Evolutionary conservation across 2,888 invertebrate genomes (phyloP).

Genomic region (Diloba caeruleocephala): DNA sequence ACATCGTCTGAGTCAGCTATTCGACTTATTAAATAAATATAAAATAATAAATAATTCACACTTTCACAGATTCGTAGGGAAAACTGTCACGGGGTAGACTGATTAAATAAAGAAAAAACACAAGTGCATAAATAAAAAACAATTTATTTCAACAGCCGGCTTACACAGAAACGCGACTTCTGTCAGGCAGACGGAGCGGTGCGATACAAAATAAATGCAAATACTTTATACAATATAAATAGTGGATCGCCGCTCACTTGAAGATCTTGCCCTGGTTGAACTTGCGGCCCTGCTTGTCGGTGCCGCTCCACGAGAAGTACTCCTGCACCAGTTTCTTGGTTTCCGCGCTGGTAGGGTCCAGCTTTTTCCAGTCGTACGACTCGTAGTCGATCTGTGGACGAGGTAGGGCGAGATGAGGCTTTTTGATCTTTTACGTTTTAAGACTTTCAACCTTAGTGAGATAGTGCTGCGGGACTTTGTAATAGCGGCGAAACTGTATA

Average conservation of each 20-base stretch:
- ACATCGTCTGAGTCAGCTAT: too few relatives aligned
- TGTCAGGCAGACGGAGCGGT: constrained; percentile 52
- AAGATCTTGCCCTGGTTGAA: constrained; percentile 99
- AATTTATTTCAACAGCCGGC: constrained; percentile 69
- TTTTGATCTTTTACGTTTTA: too few relatives aligned
- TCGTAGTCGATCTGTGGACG: constrained; percentile 94
- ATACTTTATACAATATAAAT: constrained; percentile 47
- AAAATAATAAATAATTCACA: too few relatives aligned
- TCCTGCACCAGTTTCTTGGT: constrained; percentile 96
- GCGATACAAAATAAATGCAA: constrained; percentile 71
- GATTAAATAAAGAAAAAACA: constrained; percentile 34
- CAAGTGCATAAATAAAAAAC: constrained; percentile 75
- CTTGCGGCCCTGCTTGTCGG: constrained; percentile 95
- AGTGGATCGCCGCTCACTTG: constrained; percentile 90
- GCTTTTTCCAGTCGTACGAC: constrained; percentile 98
- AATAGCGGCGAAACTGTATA: too few relatives aligned
- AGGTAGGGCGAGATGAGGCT: not conserved
- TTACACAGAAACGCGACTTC: constrained; percentile 63
- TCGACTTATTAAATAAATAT: too few relatives aligned
- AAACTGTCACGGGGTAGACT: too few relatives aligned
- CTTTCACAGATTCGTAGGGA: too few relatives aligned
- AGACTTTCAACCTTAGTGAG: too few relatives aligned
- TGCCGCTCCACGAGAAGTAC: constrained; percentile 97
- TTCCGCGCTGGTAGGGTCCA: constrained; percentile 93
- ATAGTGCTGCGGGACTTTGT: too few relatives aligned